Conservation (phyloP, 1,140 invertebrate species). For the Spodoptera litura region DNA sequence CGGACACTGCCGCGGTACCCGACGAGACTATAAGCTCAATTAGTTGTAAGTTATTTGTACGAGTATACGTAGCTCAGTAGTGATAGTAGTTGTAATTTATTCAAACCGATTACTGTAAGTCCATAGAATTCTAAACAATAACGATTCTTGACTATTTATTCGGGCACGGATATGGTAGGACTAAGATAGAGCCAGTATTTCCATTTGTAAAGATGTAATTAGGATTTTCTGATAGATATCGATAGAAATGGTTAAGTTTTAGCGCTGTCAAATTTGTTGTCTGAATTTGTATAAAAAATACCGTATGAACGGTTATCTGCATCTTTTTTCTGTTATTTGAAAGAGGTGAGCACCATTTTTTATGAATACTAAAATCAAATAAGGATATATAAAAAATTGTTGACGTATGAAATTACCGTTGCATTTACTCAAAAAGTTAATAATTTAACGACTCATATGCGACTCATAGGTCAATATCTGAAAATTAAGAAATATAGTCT, state of each 20-base stretch:
- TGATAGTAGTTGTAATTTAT: constrained; percentile 59
- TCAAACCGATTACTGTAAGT: constrained; percentile 47
- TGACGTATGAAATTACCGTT: no score
- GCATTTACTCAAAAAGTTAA: no score
- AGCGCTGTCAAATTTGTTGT: background rate
- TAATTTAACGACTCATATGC: no score
- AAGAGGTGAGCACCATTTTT: no score
- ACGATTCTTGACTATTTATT: constrained; percentile 43
- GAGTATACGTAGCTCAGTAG: constrained; percentile 23
- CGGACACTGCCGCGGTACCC: constrained; percentile 10
- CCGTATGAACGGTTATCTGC: no score
- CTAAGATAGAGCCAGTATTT: constrained; percentile 37
- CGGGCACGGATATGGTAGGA: constrained; percentile 43
- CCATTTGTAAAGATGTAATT: constrained; percentile 1
- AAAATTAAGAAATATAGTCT: no score
- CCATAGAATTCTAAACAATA: background rate
- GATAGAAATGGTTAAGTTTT: background rate
- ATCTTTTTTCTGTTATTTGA: no score
- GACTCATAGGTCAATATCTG: no score
- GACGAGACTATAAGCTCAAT: constrained; percentile 57
- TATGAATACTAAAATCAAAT: no score
- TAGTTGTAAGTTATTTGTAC: constrained; percentile 49
- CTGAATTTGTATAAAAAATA: no score
- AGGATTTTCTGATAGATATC: background rate
- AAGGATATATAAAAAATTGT: no score